Conservation (phyloP, 2,797 vertebrate species). For the Trachurus trachurus region DNA sequence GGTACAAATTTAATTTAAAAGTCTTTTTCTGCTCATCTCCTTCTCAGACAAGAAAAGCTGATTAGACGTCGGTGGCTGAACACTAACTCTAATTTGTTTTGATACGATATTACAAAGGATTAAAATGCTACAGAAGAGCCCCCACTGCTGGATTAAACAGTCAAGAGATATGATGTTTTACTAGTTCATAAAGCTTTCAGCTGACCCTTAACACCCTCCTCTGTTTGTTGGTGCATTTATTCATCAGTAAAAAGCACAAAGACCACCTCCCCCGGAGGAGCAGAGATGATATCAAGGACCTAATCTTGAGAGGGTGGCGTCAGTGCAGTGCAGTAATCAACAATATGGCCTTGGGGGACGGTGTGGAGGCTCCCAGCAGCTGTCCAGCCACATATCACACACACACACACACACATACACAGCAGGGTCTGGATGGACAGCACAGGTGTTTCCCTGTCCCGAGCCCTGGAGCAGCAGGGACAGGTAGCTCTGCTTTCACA, state of each 20-base stretch:
- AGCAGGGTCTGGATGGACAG: neutral
- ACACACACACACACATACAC: neutral
- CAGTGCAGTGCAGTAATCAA: neutral
- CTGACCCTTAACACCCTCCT: no score
- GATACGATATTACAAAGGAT: neutral
- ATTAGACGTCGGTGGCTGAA: neutral
- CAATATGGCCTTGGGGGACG: neutral
- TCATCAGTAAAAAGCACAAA: neutral
- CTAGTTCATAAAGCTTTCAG: no score
- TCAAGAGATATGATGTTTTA: no score
- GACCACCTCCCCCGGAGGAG: neutral
- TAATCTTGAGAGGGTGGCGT: neutral
- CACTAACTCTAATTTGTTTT: neutral
- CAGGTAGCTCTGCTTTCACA: neutral
- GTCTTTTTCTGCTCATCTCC: neutral
- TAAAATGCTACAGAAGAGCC: no score
- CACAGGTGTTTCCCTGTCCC: neutral
- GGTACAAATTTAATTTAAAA: neutral
- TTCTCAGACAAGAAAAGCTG: neutral
- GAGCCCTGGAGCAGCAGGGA: neutral
- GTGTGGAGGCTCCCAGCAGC: neutral
- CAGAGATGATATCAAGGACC: no score
- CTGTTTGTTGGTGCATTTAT: neutral
- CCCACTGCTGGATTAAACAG: no score
- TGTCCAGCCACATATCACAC: neutral